Evolutionary conservation across 1,140 invertebrate genomes (phyloP).

Genomic region (Trypoxylus dichotomus): DNA sequence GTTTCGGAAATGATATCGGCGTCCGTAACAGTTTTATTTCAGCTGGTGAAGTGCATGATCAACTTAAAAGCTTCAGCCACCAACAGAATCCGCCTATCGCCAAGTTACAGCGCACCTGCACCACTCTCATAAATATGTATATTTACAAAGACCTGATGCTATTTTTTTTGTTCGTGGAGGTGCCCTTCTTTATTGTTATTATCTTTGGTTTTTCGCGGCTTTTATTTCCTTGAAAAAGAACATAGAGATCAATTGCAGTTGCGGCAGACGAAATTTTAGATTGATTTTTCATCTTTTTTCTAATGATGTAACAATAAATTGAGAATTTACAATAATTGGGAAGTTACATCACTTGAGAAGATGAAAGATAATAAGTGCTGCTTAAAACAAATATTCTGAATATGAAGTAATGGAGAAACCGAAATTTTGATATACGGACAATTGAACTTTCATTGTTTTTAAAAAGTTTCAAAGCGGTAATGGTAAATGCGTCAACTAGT

Average conservation of each 20-base stretch:
- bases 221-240: background rate
- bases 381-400: no score
- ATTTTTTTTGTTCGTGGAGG: slow-evolving; percentile 1
- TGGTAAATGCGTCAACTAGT: no score
- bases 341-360: no score
- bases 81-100: slow-evolving; percentile 30
- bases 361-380: no score
- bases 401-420: no score
- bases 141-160: background rate
- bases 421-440: no score
- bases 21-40: slow-evolving; percentile 29
- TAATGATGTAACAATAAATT: no score
- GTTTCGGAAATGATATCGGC: background rate
- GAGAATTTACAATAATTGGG: no score
- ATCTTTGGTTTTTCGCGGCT: background rate
- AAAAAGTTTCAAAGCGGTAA: no score
- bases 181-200: slow-evolving; percentile 13
- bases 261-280: background rate
- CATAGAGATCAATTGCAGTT: background rate
- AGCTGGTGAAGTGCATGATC: slow-evolving; percentile 34
- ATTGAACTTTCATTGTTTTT: no score
- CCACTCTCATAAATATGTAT: slow-evolving; percentile 21
- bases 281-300: background rate
- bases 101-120: slow-evolving; percentile 33
- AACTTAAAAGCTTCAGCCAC: slow-evolving; percentile 34